phyloP scores from a whole-genome alignment of 2,888 invertebrate species.

The Strigamia maritima region DNA sequence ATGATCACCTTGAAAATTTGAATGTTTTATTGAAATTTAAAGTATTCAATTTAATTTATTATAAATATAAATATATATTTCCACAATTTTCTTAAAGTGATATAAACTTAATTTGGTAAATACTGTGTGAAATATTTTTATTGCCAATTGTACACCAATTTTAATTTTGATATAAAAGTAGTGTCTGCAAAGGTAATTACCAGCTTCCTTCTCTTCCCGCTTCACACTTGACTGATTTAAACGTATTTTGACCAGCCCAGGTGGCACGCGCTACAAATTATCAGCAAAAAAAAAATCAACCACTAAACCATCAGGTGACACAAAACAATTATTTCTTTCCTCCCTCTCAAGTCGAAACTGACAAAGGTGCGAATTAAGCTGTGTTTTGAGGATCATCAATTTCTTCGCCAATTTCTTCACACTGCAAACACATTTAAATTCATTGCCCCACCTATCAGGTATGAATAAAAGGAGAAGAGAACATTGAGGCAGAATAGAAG shows the following conservation, averaged over 20 bases:
- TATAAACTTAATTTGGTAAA: not conserved
- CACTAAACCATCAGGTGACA: conserved; percentile 25
- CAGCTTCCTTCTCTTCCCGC: conserved; percentile 18
- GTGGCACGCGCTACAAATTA: conserved; percentile 29
- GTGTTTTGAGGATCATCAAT: not conserved
- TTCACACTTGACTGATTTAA: conserved; percentile 22
- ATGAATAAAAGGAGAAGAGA: not conserved
- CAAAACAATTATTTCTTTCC: not conserved
- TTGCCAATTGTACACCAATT: not conserved
- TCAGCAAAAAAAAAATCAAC: conserved; percentile 24
- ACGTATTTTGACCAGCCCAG: conserved; percentile 30
- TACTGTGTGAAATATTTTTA: not conserved
- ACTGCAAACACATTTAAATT: not conserved
- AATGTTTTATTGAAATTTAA: conserved; percentile 1
- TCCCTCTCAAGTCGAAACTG: not conserved
- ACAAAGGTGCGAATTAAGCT: not conserved
- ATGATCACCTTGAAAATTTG: not conserved
- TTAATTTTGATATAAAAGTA: conserved; percentile 12
- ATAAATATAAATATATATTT: no score
- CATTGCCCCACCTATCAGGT: not conserved
- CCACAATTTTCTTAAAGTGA: no score
- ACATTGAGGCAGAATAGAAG: not conserved
- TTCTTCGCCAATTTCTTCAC: not conserved
- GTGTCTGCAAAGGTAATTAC: conserved; percentile 14
- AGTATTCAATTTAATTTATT: not conserved